Conservation (phyloP, 2,797 vertebrate species). For the Cossypha caffra region DNA sequence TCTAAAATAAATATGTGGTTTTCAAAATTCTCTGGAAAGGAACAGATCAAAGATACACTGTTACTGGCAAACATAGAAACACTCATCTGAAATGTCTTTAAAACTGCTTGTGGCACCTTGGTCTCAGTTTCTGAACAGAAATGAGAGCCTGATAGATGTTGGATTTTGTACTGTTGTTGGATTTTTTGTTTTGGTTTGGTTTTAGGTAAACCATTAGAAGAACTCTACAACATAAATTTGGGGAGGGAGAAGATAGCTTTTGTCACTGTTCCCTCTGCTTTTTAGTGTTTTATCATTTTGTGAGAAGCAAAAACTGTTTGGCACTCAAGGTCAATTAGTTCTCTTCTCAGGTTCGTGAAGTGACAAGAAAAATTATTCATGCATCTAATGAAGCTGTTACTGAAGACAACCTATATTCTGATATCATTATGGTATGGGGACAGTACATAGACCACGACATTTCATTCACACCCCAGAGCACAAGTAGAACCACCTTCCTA, state of each 20-base stretch:
- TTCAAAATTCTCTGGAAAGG: not conserved
- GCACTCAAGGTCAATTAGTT: not conserved
- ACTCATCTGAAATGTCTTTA: not conserved
- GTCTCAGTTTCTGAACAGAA: not conserved
- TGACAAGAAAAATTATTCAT: slow-evolving; percentile 85
- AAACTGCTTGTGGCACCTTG: not conserved
- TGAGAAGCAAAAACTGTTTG: not conserved
- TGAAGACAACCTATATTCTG: slow-evolving; percentile 83
- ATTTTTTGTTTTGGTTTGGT: fast-evolving
- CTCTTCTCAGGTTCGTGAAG: slow-evolving; percentile 82
- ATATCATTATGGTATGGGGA: slow-evolving; percentile 91
- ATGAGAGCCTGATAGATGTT: not conserved
- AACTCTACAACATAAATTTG: not conserved
- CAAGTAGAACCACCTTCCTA: slow-evolving; percentile 35
- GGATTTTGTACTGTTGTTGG: not conserved
- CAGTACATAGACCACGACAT: slow-evolving; percentile 94
- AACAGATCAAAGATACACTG: not conserved
- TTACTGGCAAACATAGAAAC: not conserved
- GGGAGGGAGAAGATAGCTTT: not conserved
- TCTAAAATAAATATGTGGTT: not conserved
- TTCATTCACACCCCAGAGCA: slow-evolving; percentile 88
- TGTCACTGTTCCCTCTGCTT: not conserved
- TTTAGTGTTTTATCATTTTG: not conserved
- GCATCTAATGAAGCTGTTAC: slow-evolving; percentile 73
- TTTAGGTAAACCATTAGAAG: not conserved